Percentiles rank a stretch among this genome's conserved stretches.
Evolutionary conservation across 2,113 vertebrate genomes (phyloP).

Genomic region (Malaclemys terrapin): DNA sequence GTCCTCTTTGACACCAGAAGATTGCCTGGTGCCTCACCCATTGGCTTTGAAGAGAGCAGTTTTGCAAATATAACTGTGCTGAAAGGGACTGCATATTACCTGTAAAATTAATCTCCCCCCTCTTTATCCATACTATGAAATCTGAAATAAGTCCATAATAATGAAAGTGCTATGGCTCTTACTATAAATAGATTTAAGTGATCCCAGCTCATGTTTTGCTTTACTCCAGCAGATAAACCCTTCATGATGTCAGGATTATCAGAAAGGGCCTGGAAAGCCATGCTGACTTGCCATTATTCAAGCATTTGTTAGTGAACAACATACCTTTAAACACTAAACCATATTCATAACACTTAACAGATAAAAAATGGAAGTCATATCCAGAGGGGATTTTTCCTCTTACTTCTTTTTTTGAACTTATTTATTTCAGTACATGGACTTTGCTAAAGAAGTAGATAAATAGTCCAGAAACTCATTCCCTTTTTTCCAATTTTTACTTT

Average conservation of each 20-base stretch:
- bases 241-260: constrained; percentile 26
- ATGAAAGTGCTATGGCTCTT: constrained; percentile 25
- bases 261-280: constrained; percentile 20
- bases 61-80: background rate
- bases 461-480: background rate
- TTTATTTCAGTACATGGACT: background rate
- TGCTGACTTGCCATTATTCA: constrained; percentile 18
- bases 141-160: constrained; percentile 36
- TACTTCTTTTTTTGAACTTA: background rate
- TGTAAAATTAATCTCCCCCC: constrained; percentile 40
- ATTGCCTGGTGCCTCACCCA: background rate
- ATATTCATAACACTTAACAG: background rate
- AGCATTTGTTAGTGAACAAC: background rate
- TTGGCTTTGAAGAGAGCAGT: background rate
- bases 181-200: constrained; percentile 51
- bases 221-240: constrained; percentile 20
- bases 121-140: constrained; percentile 7
- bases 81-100: background rate
- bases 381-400: background rate
- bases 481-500: background rate
- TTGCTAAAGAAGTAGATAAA: background rate
- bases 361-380: background rate
- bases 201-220: constrained; percentile 40
- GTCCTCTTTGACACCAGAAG: background rate
- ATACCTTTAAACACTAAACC: background rate